phyloP scores from a whole-genome alignment of 2,888 invertebrate species.

The Dendrolimus pini region DNA sequence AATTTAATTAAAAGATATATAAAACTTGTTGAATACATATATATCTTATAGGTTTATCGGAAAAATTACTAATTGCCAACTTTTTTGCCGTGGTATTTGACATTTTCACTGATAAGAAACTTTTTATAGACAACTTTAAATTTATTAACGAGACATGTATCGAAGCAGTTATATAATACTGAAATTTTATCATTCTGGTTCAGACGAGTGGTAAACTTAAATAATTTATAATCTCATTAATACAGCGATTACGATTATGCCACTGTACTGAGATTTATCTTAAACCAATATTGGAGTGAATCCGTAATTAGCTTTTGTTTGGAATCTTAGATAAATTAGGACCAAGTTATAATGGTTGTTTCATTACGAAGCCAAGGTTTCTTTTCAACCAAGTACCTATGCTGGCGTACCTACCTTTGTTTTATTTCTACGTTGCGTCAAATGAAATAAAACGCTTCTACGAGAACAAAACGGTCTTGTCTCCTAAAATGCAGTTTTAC shows the following conservation, averaged over 20 bases:
- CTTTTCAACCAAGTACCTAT: conserved; percentile 3
- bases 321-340: conserved; percentile 52
- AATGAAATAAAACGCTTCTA: conserved; percentile 1
- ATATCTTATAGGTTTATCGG: no score
- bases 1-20: no score
- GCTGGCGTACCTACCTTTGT: conserved; percentile 19
- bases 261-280: conserved; percentile 60
- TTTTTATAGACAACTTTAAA: conserved; percentile 1
- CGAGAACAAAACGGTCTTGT: not conserved
- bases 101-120: not conserved
- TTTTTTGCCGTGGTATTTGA: not conserved
- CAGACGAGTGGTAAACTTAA: conserved; percentile 9
- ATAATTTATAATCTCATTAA: conserved; percentile 29
- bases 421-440: conserved; percentile 15
- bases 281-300: conserved; percentile 56
- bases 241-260: conserved; percentile 40
- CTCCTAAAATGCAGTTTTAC: not conserved
- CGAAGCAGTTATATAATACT: not conserved
- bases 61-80: not conserved
- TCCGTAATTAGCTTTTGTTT: conserved; percentile 61
- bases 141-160: not conserved
- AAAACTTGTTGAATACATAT: no score
- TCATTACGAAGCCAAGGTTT: conserved; percentile 14
- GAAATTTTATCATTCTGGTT: conserved; percentile 4
- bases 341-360: conserved; percentile 39